Evolutionary conservation across 2,113 vertebrate species (phyloP), one percentile per base, ranked within the genome.

Genomic region (Pachyramphus minor): DNA sequence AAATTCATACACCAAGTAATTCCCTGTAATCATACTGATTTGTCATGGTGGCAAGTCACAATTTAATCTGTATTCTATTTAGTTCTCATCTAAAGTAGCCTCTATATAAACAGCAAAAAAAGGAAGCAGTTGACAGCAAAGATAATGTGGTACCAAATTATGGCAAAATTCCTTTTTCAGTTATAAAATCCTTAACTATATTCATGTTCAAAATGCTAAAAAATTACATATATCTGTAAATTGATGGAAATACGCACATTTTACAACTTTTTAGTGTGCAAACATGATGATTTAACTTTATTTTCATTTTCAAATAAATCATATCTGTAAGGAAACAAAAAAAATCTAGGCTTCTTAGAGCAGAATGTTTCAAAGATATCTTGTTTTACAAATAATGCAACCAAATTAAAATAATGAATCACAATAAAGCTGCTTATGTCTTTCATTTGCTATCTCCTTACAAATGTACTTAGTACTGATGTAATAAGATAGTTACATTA

Each of bases 11-110:
- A 50, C 33, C 52, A 63, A 89, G 72, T 91, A 87, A 95, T 94
- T 83, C 44, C 71, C 45, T 52, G 23, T 82, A 87, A 92, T 87
- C 89, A 90, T 33, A 81, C 63, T 15, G 9, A 96, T 96, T 88
- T 60, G 62, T 87, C 41, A 25, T 60, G 59, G 58, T 15, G 8
- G 6, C 21, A 90, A 86, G 28, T 44, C 85, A 50, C 84, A 87
- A 75, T 91, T 93, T 93, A 72, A 85, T 75, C 75, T 75, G 30
- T 66, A 87, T 90, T 96, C 58, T 75, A 5, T 87, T 93, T 93
- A 45, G 84, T 39, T 47, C 8, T 72, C 59, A 24, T 83, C 81
- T 47, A 66, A 45, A 42, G 11, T 22, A 71, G 15, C 31, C 16
- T 41, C 27, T 89, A n/a, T n/a, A 72, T 9, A n/a, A 14, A 59